phyloP scores from a whole-genome alignment of 30 jellyfish, hydroid and myxozoan genomes.

The Hydra vulgaris region DNA sequence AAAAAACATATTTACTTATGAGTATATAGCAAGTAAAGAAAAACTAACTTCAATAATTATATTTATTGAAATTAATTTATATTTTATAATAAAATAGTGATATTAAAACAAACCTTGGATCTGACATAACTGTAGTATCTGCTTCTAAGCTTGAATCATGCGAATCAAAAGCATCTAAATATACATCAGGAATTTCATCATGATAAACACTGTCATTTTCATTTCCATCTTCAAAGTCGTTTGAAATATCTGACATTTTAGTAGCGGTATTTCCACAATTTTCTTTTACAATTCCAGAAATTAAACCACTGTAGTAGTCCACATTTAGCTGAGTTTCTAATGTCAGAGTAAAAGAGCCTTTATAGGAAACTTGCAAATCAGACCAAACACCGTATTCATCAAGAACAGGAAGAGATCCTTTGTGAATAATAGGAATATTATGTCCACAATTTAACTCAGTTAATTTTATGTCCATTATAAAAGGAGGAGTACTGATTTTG shows the following conservation, averaged over 20 bases:
- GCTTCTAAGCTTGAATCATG: conserved; percentile 58
- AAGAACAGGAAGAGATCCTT: conserved; percentile 85
- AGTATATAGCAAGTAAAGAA: no score
- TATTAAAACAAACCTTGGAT: conserved; percentile 43
- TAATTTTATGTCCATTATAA: conserved; percentile 62
- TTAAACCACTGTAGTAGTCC: conserved; percentile 64
- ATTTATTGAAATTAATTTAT: no score
- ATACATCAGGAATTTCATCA: conserved; percentile 73
- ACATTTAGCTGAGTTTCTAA: conserved; percentile 91
- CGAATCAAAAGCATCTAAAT: conserved; percentile 62
- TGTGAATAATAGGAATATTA: conserved; percentile 85
- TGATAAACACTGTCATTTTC: conserved; percentile 45
- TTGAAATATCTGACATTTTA: not conserved
- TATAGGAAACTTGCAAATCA: conserved; percentile 83
- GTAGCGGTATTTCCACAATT: conserved; percentile 21
- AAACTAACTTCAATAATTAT: no score
- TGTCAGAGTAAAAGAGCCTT: conserved; percentile 92
- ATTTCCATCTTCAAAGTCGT: conserved; percentile 21
- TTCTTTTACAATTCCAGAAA: conserved; percentile 63
- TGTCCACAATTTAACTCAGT: conserved; percentile 88
- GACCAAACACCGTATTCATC: conserved; percentile 99
- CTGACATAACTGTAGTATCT: conserved; percentile 66
- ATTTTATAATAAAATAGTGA: not conserved
- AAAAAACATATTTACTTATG: no score
- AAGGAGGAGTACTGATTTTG: conserved; percentile 90